Base-by-base conservation (phyloP, 2,797 vertebrate genomes). In the Hypotaenidia okinawae region DNA sequence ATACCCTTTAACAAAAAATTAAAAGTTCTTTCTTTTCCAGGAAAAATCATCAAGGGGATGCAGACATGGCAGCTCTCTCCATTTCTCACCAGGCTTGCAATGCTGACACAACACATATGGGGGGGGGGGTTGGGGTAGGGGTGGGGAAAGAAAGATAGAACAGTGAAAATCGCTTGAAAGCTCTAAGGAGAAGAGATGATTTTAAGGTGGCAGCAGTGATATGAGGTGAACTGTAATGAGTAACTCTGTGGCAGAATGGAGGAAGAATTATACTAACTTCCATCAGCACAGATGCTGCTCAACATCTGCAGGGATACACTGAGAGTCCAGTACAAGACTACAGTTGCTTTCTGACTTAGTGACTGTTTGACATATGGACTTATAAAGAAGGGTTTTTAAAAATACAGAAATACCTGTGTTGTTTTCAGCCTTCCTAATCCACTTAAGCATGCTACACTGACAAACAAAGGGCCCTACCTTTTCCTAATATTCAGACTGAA, bases 81-180 rank as follows among this genome's bases (percentile, higher is more conserved):
- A 30, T 18, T 67, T 22, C 39, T 85, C 52, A n/a, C 30, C 39
- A 51, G 82, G 13, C 58, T 63, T 63, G 33, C 30, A 47, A 17
- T 57, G 39, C 39, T 84, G 77, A 57, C 25, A 51, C 47, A 43
- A 59, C 21, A 52, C 16, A 5, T 3, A 3, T 21, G 2, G 1
- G 10, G 43, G 10, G 23, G 2, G 1, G 10, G 18, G 12, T 2
- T 3, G 23, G 2, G 1, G 10, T 17, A 10, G 35, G 35, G 35
- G 35, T 37, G 35, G 35, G 14, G 12, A 33, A 35, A 59, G 30
- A 37, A 45, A 27, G 27, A 28, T 1, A n/a, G 21, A 74, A 12
- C 10, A 51, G 21, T 33, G 72, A 82, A 64, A 76, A 69, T 32
- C 0, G 0, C 2, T 0, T 16, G 67, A 51, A 49, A 37, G 23